Base-by-base conservation (phyloP, 2,888 invertebrate genomes). In the Malacosoma neustria region DNA sequence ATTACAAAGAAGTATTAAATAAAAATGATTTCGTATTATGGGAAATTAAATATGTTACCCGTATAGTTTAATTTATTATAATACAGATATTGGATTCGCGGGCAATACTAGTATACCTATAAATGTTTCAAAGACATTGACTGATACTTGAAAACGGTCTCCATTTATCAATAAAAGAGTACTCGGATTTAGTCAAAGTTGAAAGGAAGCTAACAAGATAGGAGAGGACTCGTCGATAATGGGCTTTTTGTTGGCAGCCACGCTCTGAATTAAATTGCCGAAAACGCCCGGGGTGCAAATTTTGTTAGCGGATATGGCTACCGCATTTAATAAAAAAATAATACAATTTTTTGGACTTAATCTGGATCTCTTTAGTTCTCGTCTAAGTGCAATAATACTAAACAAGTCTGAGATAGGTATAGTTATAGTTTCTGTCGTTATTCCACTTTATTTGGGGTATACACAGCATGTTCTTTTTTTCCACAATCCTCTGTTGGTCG, bases 201-300 rank as follows among this genome's bases (percentile, higher is more conserved):
- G 70, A 79, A 75, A 71, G 71, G 64, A 65, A 66, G 54, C 53
- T 72, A 77, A 72, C 72, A 69, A 72, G 76, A 79, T 81, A 76
- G 73, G 67, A 63, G 67, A 51, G 49, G 56, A 58, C 53, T 54
- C 52, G 45, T 46, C 57, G 61, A 66, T 79, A 79, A 79, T 79
- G 67, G 73, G 51, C 64, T 71, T 73, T 77, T 74, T 74, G 72
- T 69, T 58, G 67, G 57, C 56, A 51, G 57, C 64, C 61, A 55
- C 58, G 54, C 46, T 56, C 51, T 39, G 61, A 68, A 72, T 76
- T 72, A 75, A 72, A 76, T 73, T 68, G 67, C 55, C 57, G 60
- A 64, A 72, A 71, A 61, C 55, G 65, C 59, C 57, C 54, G 45
- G 48, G 50, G 55, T 54, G 51, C 60, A 66, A 69, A 74, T 70